Percentiles rank a stretch among this genome's conserved stretches.
phyloP scores from a whole-genome alignment of 2,888 invertebrate genomes.

The Caenorhabditis afra region DNA sequence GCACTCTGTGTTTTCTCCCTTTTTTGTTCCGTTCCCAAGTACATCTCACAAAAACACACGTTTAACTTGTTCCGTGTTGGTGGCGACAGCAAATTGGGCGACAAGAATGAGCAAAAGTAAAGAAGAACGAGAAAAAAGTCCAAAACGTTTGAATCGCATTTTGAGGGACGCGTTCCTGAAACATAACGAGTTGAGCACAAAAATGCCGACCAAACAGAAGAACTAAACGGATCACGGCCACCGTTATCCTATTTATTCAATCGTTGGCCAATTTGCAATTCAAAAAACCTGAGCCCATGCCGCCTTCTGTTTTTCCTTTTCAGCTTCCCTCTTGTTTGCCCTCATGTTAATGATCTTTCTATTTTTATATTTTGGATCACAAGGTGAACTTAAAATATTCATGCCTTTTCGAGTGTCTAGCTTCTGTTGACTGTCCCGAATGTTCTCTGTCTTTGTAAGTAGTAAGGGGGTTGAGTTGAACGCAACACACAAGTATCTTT shows the following conservation, averaged over 20 bases:
- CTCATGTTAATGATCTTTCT: constrained; percentile 45
- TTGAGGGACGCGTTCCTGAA: constrained; percentile 13
- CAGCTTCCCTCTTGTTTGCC: constrained; percentile 27
- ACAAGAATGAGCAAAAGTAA: constrained; percentile 10
- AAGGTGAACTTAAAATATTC: constrained; percentile 35
- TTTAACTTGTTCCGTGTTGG: constrained; percentile 1
- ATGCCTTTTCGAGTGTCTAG: constrained; percentile 22
- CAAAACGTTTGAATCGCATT: constrained; percentile 32
- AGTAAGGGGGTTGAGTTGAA: too few species aligned
- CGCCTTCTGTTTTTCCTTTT: constrained; percentile 25
- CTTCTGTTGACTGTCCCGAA: constrained; percentile 7
- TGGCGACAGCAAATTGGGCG: constrained; percentile 14
- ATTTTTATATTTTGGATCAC: constrained; percentile 28
- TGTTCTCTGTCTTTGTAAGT: background rate
- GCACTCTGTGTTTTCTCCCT: background rate
- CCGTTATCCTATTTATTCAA: constrained; percentile 52
- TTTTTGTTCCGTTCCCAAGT: constrained; percentile 14
- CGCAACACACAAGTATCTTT: too few species aligned
- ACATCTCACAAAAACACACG: too few species aligned
- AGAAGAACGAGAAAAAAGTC: background rate
- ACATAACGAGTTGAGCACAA: background rate
- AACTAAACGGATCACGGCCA: constrained; percentile 30
- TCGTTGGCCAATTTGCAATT: constrained; percentile 44
- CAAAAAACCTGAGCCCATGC: constrained; percentile 35
- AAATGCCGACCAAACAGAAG: constrained; percentile 6